A percentile compares a stretch with the other conserved stretches of the same genome.
phyloP scores from a whole-genome alignment of 1,140 invertebrate genomes.

The Dolichoris vasculosae region DNA sequence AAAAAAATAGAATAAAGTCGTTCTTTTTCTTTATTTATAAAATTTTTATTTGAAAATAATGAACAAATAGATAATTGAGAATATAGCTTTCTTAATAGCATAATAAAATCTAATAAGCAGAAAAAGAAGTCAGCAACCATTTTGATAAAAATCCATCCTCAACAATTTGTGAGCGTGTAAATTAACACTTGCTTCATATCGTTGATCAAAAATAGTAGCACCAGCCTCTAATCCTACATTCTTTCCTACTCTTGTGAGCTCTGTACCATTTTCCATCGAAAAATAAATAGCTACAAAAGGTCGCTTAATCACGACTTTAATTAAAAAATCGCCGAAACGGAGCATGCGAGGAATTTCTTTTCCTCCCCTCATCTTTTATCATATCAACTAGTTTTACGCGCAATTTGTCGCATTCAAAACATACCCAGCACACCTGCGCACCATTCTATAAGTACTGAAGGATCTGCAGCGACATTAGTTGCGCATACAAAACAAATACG shows the following conservation, averaged over 20 bases:
- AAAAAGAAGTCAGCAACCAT: not conserved
- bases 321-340: conserved; percentile 47
- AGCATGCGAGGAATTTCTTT: conserved; percentile 58
- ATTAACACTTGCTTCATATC: not conserved
- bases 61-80: not conserved
- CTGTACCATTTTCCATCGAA: not conserved
- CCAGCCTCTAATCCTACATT: not conserved
- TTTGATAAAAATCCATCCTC: not conserved
- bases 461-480: conserved; percentile 55
- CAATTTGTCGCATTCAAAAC: conserved; percentile 59
- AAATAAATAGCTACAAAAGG: not conserved
- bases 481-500: conserved; percentile 62
- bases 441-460: conserved; percentile 53
- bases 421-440: conserved; percentile 60
- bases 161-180: not conserved
- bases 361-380: not conserved
- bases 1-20: not conserved
- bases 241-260: no score
- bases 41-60: not conserved
- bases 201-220: not conserved
- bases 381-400: conserved; percentile 60
- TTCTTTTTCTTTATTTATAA: not conserved
- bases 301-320: conserved; percentile 35
- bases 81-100: no score
- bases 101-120: not conserved